These are phyloP conservation scores for Lithobius niger DNA, from an alignment of 1,140 invertebrate genomes.

Conservation along the genomic window DNA sequence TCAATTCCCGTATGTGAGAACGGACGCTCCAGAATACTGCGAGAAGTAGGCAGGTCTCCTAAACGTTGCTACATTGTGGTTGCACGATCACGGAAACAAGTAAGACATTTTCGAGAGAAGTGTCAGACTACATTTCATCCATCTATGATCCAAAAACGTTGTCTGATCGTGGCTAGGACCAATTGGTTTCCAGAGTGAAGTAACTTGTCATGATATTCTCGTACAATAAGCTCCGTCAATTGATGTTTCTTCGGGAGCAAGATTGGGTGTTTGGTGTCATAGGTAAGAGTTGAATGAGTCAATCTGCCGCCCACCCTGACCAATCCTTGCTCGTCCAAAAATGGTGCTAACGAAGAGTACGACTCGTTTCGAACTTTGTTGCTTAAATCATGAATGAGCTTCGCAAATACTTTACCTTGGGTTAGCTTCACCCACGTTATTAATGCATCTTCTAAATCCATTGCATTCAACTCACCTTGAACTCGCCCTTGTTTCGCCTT, in stretches of 20 bases:
- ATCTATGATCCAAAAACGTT: conserved; percentile 16
- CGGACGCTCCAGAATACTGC: conserved; percentile 20
- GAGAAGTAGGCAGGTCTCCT: conserved; percentile 21
- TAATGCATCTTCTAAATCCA: too few species aligned
- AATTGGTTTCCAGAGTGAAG: conserved; percentile 4
- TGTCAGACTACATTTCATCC: conserved; percentile 5
- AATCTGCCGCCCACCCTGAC: neutral
- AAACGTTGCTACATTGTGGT: conserved; percentile 9
- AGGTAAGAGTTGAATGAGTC: neutral
- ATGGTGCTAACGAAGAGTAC: too few species aligned
- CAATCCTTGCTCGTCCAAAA: neutral
- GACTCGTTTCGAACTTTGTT: too few species aligned
- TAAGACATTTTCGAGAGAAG: conserved; percentile 6
- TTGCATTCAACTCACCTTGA: too few species aligned
- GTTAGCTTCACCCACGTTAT: too few species aligned
- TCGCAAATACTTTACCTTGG: too few species aligned
- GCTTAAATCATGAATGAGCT: too few species aligned
- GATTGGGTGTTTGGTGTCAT: neutral
- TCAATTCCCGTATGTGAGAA: conserved; percentile 30
- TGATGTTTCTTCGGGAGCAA: neutral
- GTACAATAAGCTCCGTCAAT: neutral
- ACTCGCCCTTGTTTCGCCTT: too few species aligned
- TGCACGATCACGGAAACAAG: conserved; percentile 5
- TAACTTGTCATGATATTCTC: neutral
- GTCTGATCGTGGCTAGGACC: conserved; percentile 9